Conservation (phyloP, 2,797 vertebrate species). For the Sebastolobus altivelis region DNA sequence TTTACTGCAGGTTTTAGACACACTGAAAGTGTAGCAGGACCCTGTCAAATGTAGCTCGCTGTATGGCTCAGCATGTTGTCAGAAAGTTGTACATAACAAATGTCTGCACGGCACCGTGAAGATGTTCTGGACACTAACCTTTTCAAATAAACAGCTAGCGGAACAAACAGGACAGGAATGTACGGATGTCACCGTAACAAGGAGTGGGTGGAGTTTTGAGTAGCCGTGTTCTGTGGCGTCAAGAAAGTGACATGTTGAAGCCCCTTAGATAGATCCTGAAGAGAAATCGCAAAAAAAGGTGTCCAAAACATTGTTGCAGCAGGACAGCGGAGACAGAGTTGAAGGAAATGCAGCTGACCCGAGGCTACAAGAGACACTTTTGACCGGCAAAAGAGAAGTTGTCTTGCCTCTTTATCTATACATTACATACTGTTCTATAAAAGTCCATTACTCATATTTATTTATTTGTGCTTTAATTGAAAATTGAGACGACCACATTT, state of each 20-base stretch:
- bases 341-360: constrained; percentile 6
- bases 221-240: constrained; percentile 32
- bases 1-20: constrained; percentile 50
- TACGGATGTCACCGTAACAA: constrained; percentile 46
- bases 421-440: background rate
- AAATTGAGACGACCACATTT: background rate
- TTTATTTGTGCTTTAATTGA: background rate
- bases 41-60: constrained; percentile 36
- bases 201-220: constrained; percentile 50
- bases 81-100: constrained; percentile 51
- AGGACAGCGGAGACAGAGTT: background rate
- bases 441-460: background rate
- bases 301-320: constrained; percentile 7
- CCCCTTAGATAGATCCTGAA: constrained; percentile 39
- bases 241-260: constrained; percentile 47
- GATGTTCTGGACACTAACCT: constrained; percentile 59
- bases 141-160: constrained; percentile 55
- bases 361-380: constrained; percentile 9
- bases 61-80: constrained; percentile 27
- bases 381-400: constrained; percentile 1
- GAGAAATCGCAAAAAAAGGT: constrained; percentile 35
- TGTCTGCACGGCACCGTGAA: constrained; percentile 24
- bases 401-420: background rate
- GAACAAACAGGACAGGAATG: constrained; percentile 57
- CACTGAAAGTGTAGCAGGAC: constrained; percentile 43